Conservation (phyloP, 1,140 invertebrate genomes). For the Lepidostoma basale region DNA sequence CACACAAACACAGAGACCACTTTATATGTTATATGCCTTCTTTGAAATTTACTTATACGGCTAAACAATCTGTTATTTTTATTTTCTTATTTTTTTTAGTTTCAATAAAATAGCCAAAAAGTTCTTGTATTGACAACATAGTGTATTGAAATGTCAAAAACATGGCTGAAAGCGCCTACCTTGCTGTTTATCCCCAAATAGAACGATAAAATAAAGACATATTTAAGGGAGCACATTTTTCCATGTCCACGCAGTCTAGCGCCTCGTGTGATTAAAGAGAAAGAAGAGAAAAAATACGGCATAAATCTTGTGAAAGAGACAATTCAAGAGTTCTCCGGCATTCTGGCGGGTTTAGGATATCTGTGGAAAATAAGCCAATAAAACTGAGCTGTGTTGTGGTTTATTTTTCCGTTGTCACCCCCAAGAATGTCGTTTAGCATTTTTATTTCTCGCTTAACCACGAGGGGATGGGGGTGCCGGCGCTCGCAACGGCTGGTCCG, state of each 20-base stretch:
- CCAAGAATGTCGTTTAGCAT: conserved; percentile 29
- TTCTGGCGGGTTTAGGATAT: background rate
- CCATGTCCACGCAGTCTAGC: background rate
- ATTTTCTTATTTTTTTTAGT: no score
- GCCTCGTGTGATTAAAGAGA: conserved; percentile 11
- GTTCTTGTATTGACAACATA: no score
- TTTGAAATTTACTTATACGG: no score
- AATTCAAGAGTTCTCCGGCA: background rate
- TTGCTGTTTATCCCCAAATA: no score
- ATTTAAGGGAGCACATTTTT: no score
- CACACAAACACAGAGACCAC: no score
- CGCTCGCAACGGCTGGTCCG: background rate
- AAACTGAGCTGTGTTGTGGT: conserved; percentile 28
- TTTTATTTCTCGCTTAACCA: conserved; percentile 18
- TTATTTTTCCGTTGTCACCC: conserved; percentile 29
- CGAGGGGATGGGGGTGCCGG: background rate
- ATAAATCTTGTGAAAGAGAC: conserved; percentile 11
- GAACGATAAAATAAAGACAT: no score
- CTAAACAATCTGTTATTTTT: no score
- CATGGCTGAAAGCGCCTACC: no score
- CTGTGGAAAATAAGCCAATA: conserved; percentile 24
- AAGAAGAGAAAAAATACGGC: background rate
- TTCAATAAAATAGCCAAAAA: no score
- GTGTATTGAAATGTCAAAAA: no score
- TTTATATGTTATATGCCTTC: no score